Conservation (phyloP, 2,113 vertebrate species). For the Pavo muticus region DNA sequence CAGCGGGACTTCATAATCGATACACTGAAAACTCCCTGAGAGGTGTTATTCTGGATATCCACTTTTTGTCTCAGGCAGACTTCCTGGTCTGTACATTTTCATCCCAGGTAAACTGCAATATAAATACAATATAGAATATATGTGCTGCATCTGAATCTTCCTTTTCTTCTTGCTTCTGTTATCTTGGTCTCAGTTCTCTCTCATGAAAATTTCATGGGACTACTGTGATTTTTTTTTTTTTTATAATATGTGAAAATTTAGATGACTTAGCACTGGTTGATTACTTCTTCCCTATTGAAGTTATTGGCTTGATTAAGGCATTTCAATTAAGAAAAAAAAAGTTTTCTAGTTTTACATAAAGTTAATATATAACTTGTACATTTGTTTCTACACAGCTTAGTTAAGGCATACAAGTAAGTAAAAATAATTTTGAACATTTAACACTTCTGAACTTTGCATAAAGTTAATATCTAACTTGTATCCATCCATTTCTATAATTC, state of each 20-base stretch:
- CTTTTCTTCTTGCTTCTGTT: not conserved
- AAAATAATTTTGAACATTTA: slow-evolving; percentile 22
- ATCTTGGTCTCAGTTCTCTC: not conserved
- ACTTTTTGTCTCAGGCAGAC: slow-evolving; percentile 97
- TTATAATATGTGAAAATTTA: not conserved
- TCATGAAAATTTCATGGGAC: slow-evolving; percentile 12
- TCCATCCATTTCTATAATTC: not conserved
- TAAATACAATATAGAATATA: not conserved
- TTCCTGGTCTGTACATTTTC: slow-evolving; percentile 98
- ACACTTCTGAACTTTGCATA: slow-evolving; percentile 4
- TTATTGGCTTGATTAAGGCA: slow-evolving; percentile 2
- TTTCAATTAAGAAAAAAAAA: slow-evolving; percentile 39
- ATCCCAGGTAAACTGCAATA: slow-evolving; percentile 86
- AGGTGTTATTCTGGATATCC: slow-evolving; percentile 97
- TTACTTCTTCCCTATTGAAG: not conserved
- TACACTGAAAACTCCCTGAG: slow-evolving; percentile 97
- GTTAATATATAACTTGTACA: not conserved
- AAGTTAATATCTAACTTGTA: not conserved
- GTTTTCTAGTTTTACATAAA: slow-evolving; percentile 14
- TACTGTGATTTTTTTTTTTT: not conserved
- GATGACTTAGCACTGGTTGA: not conserved
- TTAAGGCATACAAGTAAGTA: slow-evolving; percentile 26
- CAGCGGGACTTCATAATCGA: slow-evolving; percentile 96
- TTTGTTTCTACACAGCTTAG: slow-evolving; percentile 10
- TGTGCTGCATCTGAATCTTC: not conserved